These are phyloP conservation scores for Glandiceps talaboti DNA, from an alignment of 53 echinoderm and acorn worm genomes.

Conservation along the genomic window DNA sequence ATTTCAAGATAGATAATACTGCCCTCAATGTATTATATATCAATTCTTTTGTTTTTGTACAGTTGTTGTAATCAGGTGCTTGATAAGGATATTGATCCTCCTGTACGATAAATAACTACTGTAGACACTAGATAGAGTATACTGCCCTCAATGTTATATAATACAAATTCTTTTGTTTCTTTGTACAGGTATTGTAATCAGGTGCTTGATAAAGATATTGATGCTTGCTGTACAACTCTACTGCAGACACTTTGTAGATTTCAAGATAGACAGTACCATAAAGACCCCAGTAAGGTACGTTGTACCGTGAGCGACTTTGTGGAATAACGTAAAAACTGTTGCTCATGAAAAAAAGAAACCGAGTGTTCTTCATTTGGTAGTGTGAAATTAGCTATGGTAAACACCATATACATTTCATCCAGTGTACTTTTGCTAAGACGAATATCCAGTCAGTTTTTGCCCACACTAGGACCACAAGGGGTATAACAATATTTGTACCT, in stretches of 20 bases:
- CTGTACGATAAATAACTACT: conserved; percentile 84
- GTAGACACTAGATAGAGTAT: too few relatives aligned
- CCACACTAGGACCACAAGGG: too few relatives aligned
- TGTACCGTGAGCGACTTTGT: too few relatives aligned
- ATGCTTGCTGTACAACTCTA: conserved; percentile 91
- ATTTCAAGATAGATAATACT: too few relatives aligned
- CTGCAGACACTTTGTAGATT: conserved; percentile 71
- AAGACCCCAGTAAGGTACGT: conserved; percentile 85
- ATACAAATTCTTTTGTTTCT: not conserved
- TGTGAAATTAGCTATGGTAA: too few relatives aligned
- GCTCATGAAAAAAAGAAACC: too few relatives aligned
- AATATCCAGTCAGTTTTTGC: too few relatives aligned
- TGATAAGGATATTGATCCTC: conserved; percentile 90
- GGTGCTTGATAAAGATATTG: conserved; percentile 84
- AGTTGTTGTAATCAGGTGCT: conserved; percentile 93
- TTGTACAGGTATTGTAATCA: conserved; percentile 80
- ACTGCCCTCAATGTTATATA: not conserved
- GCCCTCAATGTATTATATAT: not conserved
- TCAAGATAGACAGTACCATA: conserved; percentile 96
- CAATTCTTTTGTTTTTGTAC: not conserved
- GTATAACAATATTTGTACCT: too few relatives aligned
- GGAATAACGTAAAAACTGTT: too few relatives aligned
- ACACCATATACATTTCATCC: too few relatives aligned
- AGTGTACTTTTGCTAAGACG: too few relatives aligned
- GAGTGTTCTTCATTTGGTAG: too few relatives aligned